Base-by-base conservation (phyloP, 92 coral and sea anemone species). In the Plumapathes pennacea region DNA sequence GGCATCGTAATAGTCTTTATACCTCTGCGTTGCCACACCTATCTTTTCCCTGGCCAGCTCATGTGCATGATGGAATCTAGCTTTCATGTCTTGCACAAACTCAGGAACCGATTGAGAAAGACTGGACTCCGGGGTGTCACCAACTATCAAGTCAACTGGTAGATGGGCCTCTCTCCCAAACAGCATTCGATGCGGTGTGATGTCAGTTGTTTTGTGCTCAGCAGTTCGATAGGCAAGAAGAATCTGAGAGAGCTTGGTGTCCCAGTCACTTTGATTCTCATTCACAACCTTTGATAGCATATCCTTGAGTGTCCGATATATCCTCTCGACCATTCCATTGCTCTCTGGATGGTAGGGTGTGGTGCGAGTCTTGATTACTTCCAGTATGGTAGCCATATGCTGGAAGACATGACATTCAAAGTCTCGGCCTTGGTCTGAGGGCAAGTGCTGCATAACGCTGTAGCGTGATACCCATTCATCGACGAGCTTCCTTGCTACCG, bases 201-300 rank as follows among this genome's bases (percentile, higher is more conserved):
- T 54, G n/a, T 64, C 56, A 20, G 75, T 68, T 13, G 75, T 42
- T 23, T 68, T 64, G 26, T 54, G 57, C 11, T 54, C 75, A 44
- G 64, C 28, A 42, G 75, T 41, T 25, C 45, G 42, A 46, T 45
- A 69, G 9, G 65, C 47, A 32, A 55, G 57, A 8, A 56, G 27
- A 4, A 23, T 56, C 31, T 68, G 54, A 31, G 56, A 63, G 32
- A 43, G 46, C 13, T 26, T 42, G 18, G 45, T 57, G 3, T 60
- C 52, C 62, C 62, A 65, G 53, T 65, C 72, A 41, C 31, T 28
- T 39, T 55, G 72, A 23, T 29, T 48, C 14, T 64, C 39, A 64
- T 49, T 33, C 18, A 64, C 54, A 18, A 61, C 10, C 50, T 72
- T 72, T 1, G 38, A 38, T 25, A 72, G 31, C 22, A 60, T 60